These are phyloP conservation scores for Acanthopagrus latus DNA, from an alignment of 2,797 vertebrate genomes.

Conservation along the genomic window DNA sequence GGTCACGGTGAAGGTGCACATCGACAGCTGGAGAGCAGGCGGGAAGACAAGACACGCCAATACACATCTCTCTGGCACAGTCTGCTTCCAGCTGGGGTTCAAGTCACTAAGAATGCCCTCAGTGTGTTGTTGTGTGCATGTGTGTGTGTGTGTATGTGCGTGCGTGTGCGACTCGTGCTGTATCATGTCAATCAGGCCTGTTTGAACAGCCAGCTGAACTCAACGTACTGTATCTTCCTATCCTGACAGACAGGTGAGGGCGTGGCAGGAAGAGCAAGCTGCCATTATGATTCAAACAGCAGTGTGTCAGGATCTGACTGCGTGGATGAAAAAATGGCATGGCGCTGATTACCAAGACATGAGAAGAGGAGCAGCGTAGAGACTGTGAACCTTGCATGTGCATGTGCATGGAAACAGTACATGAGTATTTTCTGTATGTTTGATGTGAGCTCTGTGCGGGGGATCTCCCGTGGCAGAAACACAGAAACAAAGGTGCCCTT, in stretches of 20 bases:
- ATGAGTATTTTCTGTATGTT: constrained; percentile 21
- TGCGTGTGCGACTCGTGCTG: not conserved
- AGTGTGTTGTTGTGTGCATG: constrained; percentile 21
- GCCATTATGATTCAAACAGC: constrained; percentile 25
- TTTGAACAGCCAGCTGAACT: constrained; percentile 60
- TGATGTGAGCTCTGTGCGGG: constrained; percentile 51
- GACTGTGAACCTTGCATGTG: constrained; percentile 17
- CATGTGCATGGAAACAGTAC: constrained; percentile 2
- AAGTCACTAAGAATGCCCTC: constrained; percentile 20
- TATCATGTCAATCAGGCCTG: constrained; percentile 52
- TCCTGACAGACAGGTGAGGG: constrained; percentile 65
- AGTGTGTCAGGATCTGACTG: not conserved
- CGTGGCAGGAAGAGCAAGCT: constrained; percentile 42
- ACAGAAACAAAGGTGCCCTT: constrained; percentile 71
- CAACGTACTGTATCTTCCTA: constrained; percentile 25
- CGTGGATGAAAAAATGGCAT: not conserved
- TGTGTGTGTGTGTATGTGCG: constrained; percentile 27
- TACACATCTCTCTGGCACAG: constrained; percentile 64
- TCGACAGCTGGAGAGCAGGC: constrained; percentile 59
- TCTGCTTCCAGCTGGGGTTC: constrained; percentile 25
- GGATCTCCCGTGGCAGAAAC: constrained; percentile 63
- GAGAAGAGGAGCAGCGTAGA: not conserved
- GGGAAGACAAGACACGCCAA: constrained; percentile 54
- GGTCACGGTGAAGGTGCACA: constrained; percentile 21
- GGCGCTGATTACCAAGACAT: constrained; percentile 18